Evolutionary conservation across 2,797 vertebrate species (phyloP).

Genomic region (Manis crassicaudata): DNA sequence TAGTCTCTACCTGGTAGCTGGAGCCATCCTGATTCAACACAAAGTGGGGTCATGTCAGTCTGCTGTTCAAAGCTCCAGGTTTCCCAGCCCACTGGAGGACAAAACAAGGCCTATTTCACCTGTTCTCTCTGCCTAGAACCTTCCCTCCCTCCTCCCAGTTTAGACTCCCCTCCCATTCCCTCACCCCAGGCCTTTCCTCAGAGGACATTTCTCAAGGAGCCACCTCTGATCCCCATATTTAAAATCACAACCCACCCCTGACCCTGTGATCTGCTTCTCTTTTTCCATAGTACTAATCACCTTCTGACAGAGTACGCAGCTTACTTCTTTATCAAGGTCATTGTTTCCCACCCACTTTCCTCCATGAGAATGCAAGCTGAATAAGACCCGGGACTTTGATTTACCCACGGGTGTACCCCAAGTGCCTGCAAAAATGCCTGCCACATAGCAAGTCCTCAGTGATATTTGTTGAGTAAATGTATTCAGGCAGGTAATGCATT

Average conservation of each 20-base stretch:
- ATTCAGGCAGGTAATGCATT: not conserved
- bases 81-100: not conserved
- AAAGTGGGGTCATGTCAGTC: not conserved
- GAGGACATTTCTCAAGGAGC: not conserved
- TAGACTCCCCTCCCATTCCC: not conserved
- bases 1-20: not conserved
- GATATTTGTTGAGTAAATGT: not conserved
- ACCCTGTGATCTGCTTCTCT: not conserved
- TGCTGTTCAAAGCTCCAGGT: not conserved
- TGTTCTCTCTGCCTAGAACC: not conserved
- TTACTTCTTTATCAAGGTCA: not conserved
- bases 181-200: not conserved
- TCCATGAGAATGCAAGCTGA: not conserved
- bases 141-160: not conserved
- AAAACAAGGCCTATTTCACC: not conserved
- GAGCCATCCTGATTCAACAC: not conserved
- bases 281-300: not conserved
- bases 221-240: not conserved
- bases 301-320: not conserved
- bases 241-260: not conserved
- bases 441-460: not conserved
- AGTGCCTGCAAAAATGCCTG: not conserved
- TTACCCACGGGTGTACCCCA: not conserved
- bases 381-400: not conserved
- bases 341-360: not conserved